A percentile compares a stretch with the other conserved stretches of the same genome.
Evolutionary conservation across 2,797 vertebrate species (phyloP).

Genomic region (Salarias fasciatus): DNA sequence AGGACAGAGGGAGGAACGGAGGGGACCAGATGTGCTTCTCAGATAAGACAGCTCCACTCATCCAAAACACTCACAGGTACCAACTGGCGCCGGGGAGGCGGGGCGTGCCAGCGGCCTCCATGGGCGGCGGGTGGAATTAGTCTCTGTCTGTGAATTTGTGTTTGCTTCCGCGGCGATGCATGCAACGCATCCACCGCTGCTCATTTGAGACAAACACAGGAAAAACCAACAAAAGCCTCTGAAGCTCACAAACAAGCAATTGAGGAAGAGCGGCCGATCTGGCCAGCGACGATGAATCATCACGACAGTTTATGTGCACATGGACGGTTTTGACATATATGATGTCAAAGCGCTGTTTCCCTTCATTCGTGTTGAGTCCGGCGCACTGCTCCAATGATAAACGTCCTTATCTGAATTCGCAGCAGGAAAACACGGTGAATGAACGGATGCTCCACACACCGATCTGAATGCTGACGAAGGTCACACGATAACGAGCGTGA

Average conservation of each 20-base stretch:
- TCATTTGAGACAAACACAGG: slow-evolving; percentile 25
- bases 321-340: slow-evolving; percentile 6
- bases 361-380: slow-evolving; percentile 17
- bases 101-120: slow-evolving; percentile 48
- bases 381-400: slow-evolving; percentile 55
- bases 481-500: slow-evolving; percentile 52
- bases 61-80: slow-evolving; percentile 72
- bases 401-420: slow-evolving; percentile 56
- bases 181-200: slow-evolving; percentile 12
- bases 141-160: slow-evolving; percentile 39
- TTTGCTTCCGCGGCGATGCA: slow-evolving; percentile 18
- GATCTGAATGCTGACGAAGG: slow-evolving; percentile 45
- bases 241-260: slow-evolving; percentile 18
- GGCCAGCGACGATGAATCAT: slow-evolving; percentile 34
- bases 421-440: slow-evolving; percentile 51
- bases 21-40: slow-evolving; percentile 75
- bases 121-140: slow-evolving; percentile 65
- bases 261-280: slow-evolving; percentile 9
- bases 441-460: slow-evolving; percentile 32
- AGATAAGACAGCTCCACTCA: slow-evolving; percentile 77
- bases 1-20: slow-evolving; percentile 43
- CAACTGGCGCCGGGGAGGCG: slow-evolving; percentile 48
- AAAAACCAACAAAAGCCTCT: slow-evolving; percentile 32
- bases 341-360: neutral
- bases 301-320: slow-evolving; percentile 8